These are phyloP conservation scores for Indicator indicator DNA, from an alignment of 2,113 vertebrate species.

Conservation along the genomic window DNA sequence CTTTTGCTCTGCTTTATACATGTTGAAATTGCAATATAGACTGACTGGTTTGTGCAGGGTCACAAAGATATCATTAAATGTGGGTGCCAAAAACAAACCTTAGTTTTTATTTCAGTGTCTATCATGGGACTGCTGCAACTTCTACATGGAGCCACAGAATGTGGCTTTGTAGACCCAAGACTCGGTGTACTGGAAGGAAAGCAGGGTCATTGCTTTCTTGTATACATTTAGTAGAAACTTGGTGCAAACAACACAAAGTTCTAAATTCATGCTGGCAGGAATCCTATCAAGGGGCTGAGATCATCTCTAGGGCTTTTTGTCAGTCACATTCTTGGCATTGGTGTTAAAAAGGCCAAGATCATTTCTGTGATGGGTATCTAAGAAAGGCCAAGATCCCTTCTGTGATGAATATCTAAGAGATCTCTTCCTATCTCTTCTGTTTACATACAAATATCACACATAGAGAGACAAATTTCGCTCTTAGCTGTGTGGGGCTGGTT, in stretches of 20 bases:
- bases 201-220: neutral
- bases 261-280: neutral
- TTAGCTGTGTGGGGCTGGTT: neutral
- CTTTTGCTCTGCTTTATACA: neutral
- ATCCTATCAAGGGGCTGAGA: neutral
- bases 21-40: neutral
- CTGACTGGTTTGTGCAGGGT: neutral
- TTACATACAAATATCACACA: neutral
- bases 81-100: neutral
- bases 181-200: neutral
- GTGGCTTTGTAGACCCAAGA: neutral
- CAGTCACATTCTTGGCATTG: neutral
- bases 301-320: neutral
- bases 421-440: neutral
- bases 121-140: rapidly evolving
- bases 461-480: neutral
- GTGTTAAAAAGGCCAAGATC: neutral
- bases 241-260: neutral
- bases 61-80: neutral
- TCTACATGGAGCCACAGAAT: neutral
- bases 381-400: neutral
- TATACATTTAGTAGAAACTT: neutral
- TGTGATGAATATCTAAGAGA: neutral
- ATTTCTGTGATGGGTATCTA: neutral
- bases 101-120: neutral